phyloP scores from a whole-genome alignment of 2,888 invertebrate genomes.

The Colostygia pectinataria region DNA sequence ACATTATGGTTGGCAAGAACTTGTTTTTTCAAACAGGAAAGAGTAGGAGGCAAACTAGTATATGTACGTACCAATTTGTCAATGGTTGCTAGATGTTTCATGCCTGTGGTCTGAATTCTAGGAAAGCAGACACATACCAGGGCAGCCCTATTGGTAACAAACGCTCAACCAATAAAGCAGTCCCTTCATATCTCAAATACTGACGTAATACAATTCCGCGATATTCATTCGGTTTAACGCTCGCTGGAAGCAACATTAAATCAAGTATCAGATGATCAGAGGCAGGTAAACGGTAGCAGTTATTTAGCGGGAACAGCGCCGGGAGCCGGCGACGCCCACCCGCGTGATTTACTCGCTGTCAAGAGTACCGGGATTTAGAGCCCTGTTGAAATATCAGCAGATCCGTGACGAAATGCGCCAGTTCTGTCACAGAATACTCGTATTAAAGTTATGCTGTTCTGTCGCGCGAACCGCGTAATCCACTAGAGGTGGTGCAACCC shows the following conservation, averaged over 20 bases:
- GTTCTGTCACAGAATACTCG: slow-evolving; percentile 19
- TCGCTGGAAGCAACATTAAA: slow-evolving; percentile 68
- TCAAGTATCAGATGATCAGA: slow-evolving; percentile 79
- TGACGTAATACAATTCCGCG: slow-evolving; percentile 39
- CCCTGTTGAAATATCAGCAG: slow-evolving; percentile 69
- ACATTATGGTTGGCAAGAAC: slow-evolving; percentile 2
- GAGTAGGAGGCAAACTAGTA: background rate
- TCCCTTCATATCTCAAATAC: slow-evolving; percentile 37
- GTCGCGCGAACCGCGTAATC: slow-evolving; percentile 40
- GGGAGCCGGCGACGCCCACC: slow-evolving; percentile 62
- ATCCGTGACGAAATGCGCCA: slow-evolving; percentile 67
- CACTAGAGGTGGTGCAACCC: slow-evolving; percentile 30
- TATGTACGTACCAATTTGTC: background rate
- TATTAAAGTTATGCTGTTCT: slow-evolving; percentile 37
- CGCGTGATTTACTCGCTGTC: slow-evolving; percentile 72
- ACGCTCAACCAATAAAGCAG: slow-evolving; percentile 33
- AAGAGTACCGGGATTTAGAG: slow-evolving; percentile 60
- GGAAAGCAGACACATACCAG: slow-evolving; percentile 5
- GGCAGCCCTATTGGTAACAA: slow-evolving; percentile 21
- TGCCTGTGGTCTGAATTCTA: background rate
- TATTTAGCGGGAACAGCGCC: slow-evolving; percentile 60
- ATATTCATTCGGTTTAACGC: slow-evolving; percentile 48
- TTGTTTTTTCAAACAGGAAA: too few relatives aligned
- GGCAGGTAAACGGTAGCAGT: slow-evolving; percentile 80
- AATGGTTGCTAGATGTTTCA: background rate